Conservation (phyloP, 2,113 vertebrate genomes). For the Platycercus adscitus region DNA sequence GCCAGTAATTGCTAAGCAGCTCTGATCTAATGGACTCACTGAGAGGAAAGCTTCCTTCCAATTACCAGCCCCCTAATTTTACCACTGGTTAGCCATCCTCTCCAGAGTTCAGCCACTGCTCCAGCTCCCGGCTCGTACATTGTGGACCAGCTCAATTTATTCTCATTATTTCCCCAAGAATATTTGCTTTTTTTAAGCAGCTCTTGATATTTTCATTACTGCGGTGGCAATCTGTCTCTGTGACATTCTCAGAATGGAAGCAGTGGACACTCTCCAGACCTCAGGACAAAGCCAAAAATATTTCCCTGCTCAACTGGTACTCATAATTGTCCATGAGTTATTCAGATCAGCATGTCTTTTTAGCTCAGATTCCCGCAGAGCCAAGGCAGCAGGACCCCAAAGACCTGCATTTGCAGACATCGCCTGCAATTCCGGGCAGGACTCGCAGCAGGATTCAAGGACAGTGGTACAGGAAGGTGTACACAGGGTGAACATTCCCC, state of each 20-base stretch:
- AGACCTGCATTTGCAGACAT: background rate
- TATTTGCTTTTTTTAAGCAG: constrained; percentile 39
- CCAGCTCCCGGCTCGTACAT: background rate
- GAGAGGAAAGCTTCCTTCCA: background rate
- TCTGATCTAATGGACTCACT: background rate
- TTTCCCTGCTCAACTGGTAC: background rate
- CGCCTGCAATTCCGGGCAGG: background rate
- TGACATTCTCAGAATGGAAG: constrained; percentile 50
- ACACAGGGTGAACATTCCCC: background rate
- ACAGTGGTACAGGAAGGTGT: background rate
- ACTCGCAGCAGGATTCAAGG: background rate
- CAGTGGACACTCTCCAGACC: constrained; percentile 17
- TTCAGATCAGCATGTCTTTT: background rate
- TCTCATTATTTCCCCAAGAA: constrained; percentile 22
- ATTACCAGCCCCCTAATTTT: background rate
- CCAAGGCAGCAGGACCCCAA: background rate
- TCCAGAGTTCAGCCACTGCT: background rate
- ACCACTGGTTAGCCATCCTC: background rate
- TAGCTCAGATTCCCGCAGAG: background rate
- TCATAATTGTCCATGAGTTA: background rate
- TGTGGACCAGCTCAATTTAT: background rate
- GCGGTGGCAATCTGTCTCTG: background rate
- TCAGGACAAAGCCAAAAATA: constrained; percentile 37
- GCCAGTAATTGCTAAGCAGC: background rate
- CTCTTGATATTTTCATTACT: constrained; percentile 35